Conservation (phyloP, 2,888 invertebrate genomes). For the Chrysomela aeneicollis region DNA sequence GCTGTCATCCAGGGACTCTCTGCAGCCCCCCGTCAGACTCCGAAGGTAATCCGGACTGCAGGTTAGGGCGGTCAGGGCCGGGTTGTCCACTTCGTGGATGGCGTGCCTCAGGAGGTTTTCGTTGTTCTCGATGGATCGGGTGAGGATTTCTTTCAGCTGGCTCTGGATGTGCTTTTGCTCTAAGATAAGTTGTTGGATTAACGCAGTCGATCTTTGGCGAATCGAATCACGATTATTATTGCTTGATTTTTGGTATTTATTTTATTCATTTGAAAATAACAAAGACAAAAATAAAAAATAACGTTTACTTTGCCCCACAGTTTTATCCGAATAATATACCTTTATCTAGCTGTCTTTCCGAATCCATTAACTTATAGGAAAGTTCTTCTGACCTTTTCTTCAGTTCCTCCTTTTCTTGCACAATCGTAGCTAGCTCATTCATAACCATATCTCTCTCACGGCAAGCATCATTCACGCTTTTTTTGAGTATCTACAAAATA, state of each 20-base stretch:
- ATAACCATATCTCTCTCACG: constrained; percentile 71
- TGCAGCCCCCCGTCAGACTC: constrained; percentile 59
- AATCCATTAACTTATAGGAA: constrained; percentile 49
- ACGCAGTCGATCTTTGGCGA: background rate
- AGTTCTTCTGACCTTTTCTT: constrained; percentile 49
- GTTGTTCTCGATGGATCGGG: constrained; percentile 54
- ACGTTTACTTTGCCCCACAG: too few species aligned
- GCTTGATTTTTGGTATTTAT: too few species aligned
- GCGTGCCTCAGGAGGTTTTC: constrained; percentile 56
- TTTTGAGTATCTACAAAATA: constrained; percentile 67
- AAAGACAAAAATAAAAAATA: too few species aligned
- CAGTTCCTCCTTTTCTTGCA: constrained; percentile 73
- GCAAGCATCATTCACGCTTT: constrained; percentile 70
- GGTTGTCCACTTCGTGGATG: constrained; percentile 71
- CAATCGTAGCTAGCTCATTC: constrained; percentile 71
- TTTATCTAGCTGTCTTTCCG: constrained; percentile 61
- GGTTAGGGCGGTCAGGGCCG: constrained; percentile 70
- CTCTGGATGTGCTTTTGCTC: constrained; percentile 49
- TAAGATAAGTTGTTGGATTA: constrained; percentile 29
- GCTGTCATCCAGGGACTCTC: constrained; percentile 57
- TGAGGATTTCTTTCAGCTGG: constrained; percentile 49
- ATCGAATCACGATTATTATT: too few species aligned
- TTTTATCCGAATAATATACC: constrained; percentile 35
- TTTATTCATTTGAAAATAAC: too few species aligned
- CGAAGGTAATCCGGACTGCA: constrained; percentile 71